Conservation (phyloP, 2,888 invertebrate species). For the Drosophila gaucha region DNA sequence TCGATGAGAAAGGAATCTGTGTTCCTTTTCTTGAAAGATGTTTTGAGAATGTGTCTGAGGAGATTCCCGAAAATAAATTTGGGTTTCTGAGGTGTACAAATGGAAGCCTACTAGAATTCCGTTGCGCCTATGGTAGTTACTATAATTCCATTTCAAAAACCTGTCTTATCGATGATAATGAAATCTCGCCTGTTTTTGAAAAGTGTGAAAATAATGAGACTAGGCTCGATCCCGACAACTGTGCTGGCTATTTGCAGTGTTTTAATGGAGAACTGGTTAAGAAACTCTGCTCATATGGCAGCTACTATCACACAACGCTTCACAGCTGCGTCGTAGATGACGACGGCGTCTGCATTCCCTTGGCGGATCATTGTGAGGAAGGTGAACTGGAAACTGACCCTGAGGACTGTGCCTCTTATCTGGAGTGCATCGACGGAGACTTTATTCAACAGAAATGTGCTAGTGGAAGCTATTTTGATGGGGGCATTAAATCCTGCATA, state of each 20-base stretch:
- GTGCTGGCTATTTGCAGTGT: slow-evolving; percentile 32
- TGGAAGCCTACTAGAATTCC: too few relatives aligned
- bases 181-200: slow-evolving; percentile 17
- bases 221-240: slow-evolving; percentile 20
- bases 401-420: slow-evolving; percentile 16
- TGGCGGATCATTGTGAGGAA: slow-evolving; percentile 24
- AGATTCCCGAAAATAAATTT: too few relatives aligned
- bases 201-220: slow-evolving; percentile 3
- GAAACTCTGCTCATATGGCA: slow-evolving; percentile 26
- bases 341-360: slow-evolving; percentile 14
- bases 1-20: too few relatives aligned
- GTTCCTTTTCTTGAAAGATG: too few relatives aligned
- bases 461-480: slow-evolving; percentile 19
- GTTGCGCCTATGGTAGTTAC: too few relatives aligned
- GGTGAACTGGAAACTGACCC: slow-evolving; percentile 26
- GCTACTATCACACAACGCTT: slow-evolving; percentile 25
- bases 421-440: slow-evolving; percentile 37
- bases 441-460: slow-evolving; percentile 24
- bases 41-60: too few relatives aligned
- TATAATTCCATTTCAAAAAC: too few relatives aligned
- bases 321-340: slow-evolving; percentile 24
- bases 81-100: too few relatives aligned
- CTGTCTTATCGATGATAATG: slow-evolving; percentile 36
- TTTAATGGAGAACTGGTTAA: slow-evolving; percentile 20
- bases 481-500: slow-evolving; percentile 3